Evolutionary conservation across 2,888 invertebrate genomes (phyloP), one percentile per base, ranked within the genome.

Genomic region (Omphaloscelis lunosa): DNA sequence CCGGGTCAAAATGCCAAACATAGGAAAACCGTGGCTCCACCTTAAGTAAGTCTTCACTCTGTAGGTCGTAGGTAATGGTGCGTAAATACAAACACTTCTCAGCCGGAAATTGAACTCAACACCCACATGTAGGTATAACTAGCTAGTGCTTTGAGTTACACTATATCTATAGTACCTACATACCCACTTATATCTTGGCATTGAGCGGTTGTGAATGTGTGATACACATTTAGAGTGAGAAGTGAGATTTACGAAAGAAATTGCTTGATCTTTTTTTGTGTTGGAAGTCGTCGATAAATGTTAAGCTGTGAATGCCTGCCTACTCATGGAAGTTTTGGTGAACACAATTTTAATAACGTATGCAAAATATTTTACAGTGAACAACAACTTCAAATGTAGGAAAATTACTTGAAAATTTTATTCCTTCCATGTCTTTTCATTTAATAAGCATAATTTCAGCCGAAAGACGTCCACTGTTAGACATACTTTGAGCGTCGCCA

Each of bases 71-170:
- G 88, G 87, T 92, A 92, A 92, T 92, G 89, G 90, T 87, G 89
- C 89, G 92, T 91, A 89, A 90, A 91, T 89, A 91, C 83, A 89
- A 89, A 90, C 89, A 90, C 88, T 90, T 86, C 86, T 82, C 83
- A 72, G 86, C 88, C 91, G 92, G 92, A 92, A 91, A 92, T 92
- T 92, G 90, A 90, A 88, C 90, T 88, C 78, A 86, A 88, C 89
- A 88, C 87, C 86, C 87, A 84, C 73, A 77, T 72, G 79, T 79
- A 77, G 71, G 79, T 79, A 86, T 75, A 75, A 69, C 68, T 80
- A 72, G 62, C 79, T 85, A 86, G 73, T 81, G 85, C 82, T 78
- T 82, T 41, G 69, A 86, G 73, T 72, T 78, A 70, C 66, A 74
- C 75, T 83, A 73, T 78, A 68, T 62, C 61, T 85, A 34, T 69